Percentiles rank a stretch among this genome's conserved stretches.
phyloP scores from a whole-genome alignment of 2,113 vertebrate species.

The Protobothrops flavoviridis region DNA sequence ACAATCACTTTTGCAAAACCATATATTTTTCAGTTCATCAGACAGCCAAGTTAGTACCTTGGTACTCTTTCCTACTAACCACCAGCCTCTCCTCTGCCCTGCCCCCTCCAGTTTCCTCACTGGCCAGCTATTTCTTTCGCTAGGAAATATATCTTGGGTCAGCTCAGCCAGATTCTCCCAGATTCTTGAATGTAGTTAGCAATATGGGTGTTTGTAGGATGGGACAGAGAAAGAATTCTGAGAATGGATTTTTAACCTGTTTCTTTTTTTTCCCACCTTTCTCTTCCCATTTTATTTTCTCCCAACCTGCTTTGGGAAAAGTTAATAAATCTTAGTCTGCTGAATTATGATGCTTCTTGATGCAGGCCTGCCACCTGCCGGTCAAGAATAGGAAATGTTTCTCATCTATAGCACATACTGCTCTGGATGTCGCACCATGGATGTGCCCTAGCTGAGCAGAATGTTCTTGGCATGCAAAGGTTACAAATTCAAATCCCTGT shows the following conservation, averaged over 20 bases:
- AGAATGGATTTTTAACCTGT: slow-evolving; percentile 38
- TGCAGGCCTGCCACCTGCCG: slow-evolving; percentile 64
- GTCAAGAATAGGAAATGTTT: background rate
- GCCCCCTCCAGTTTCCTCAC: background rate
- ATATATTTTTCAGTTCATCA: slow-evolving; percentile 41
- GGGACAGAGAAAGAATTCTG: slow-evolving; percentile 26
- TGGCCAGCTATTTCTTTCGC: background rate
- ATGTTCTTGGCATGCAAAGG: background rate
- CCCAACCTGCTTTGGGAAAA: background rate
- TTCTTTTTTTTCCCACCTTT: background rate
- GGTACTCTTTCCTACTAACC: slow-evolving; percentile 17
- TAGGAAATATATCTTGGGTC: background rate
- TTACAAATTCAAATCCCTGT: background rate
- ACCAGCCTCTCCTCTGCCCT: background rate
- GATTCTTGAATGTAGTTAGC: slow-evolving; percentile 46
- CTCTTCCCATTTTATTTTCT: background rate
- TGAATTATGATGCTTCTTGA: slow-evolving; percentile 33
- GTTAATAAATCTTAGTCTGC: slow-evolving; percentile 18
- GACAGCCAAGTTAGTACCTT: slow-evolving; percentile 47
- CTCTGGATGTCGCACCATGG: background rate
- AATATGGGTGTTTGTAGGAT: slow-evolving; percentile 42
- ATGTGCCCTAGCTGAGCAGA: background rate
- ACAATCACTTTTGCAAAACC: slow-evolving; percentile 50
- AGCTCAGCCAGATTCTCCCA: slow-evolving; percentile 20
- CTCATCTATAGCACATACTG: background rate